Evolutionary conservation across 2,113 vertebrate species (phyloP).

Genomic region (Leptocoma aspasia): DNA sequence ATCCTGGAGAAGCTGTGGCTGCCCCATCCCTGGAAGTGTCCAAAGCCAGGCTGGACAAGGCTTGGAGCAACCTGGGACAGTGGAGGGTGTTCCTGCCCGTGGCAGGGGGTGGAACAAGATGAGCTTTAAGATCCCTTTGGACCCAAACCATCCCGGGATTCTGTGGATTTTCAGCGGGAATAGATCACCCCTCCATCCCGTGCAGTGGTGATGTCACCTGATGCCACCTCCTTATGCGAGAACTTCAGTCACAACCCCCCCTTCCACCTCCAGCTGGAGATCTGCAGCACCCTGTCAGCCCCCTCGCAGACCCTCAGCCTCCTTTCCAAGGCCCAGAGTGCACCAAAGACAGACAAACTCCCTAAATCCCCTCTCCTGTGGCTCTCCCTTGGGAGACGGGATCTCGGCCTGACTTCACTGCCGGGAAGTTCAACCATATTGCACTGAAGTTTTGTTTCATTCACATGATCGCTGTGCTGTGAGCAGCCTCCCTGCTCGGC

Average conservation of each 20-base stretch:
- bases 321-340: not conserved
- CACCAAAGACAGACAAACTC: rapidly evolving
- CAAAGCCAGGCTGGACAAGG: rapidly evolving
- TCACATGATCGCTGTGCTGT: not conserved
- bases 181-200: rapidly evolving
- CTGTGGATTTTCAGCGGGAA: not conserved
- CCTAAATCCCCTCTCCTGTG: rapidly evolving
- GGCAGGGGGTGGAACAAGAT: not conserved
- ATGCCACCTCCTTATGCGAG: not conserved
- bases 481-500: not conserved
- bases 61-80: rapidly evolving
- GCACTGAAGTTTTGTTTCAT: not conserved
- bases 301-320: not conserved
- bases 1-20: not conserved
- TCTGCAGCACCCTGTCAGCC: not conserved
- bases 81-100: rapidly evolving
- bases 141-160: not conserved
- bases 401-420: not conserved
- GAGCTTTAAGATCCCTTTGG: not conserved
- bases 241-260: not conserved
- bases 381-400: not conserved
- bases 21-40: not conserved
- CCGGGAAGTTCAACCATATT: not conserved
- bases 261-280: not conserved
- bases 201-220: not conserved